Base-by-base conservation (phyloP, 2,888 invertebrate genomes). In the Synergus itoensis region DNA sequence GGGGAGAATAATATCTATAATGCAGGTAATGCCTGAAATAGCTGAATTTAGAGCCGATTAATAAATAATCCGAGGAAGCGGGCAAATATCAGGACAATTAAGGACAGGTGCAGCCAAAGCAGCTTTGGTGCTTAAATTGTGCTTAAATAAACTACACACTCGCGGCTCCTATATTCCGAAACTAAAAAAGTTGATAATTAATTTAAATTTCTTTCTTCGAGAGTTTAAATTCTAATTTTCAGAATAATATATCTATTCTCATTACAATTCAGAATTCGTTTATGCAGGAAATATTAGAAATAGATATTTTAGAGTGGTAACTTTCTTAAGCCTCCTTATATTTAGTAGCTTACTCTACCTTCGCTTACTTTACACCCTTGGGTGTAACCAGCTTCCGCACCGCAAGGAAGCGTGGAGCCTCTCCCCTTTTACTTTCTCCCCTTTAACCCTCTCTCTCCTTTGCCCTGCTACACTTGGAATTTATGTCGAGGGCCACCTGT, bases 401-500 rank as follows among this genome's bases (percentile, higher is more conserved):
- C 21, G 60, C 60, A 60, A 4, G 21, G n/a, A n/a, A 53, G 60
- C 60, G 12, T 12, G 21, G 21, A 21, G 11, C 21, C 9, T 21
- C 21, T 21, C 12, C 21, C 57, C 21, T 21, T 60, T 45, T 1
- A 45, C 12, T 4, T 7, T 45, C 12, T 21, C n/a, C 57, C 57
- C 21, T 21, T 60, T 45, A 8, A 45, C 12, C 12, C 45, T 45
- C 12, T 21, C n/a, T 9, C 18, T n/a, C 21, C 60, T 60, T 21
- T 60, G 4, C 12, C 8, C 12, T 12, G 43, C 43, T 21, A 67
- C 67, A 67, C 67, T 67, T 43, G 21, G 21, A 45, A 67, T 67
- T 67, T 67, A 67, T 67, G 67, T 67, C 21, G 67, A 67, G 67
- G 67, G 14, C 67, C 43, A 43, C 67, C 67, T 67, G 67, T 43